phyloP scores from a whole-genome alignment of 2,113 vertebrate species.

The Cariama cristata region DNA sequence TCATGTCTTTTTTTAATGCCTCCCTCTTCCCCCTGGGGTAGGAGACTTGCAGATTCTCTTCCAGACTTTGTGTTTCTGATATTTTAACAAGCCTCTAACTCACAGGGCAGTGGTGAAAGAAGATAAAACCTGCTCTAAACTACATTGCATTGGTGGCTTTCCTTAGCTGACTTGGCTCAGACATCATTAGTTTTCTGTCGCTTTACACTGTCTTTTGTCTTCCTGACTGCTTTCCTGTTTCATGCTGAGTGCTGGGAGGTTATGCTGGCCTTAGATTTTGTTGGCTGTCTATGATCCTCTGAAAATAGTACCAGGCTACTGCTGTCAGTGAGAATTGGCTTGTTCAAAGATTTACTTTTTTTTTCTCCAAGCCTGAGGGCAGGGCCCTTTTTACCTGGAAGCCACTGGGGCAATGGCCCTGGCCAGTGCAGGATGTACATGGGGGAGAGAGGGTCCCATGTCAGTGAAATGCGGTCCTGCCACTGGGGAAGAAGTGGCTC shows the following conservation, averaged over 20 bases:
- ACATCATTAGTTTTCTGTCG: background rate
- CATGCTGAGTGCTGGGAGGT: background rate
- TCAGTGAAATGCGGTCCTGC: background rate
- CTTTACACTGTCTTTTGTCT: background rate
- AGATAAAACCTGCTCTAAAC: background rate
- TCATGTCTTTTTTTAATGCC: background rate
- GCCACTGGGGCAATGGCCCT: background rate
- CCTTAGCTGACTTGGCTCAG: background rate
- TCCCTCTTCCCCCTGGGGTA: background rate
- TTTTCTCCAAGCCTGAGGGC: background rate
- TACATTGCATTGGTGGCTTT: background rate
- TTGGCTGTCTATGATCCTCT: background rate
- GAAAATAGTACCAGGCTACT: background rate
- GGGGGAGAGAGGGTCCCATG: background rate
- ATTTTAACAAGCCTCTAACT: background rate
- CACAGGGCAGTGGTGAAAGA: background rate
- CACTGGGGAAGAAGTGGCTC: background rate
- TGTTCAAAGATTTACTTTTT: background rate
- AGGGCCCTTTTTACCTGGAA: background rate
- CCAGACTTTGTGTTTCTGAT: background rate
- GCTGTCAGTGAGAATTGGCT: background rate
- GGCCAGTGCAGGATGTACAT: fast-evolving
- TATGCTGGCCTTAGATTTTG: background rate
- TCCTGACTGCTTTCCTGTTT: background rate
- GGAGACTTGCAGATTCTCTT: background rate